These are phyloP conservation scores for Athalia rosae DNA, from an alignment of 2,888 invertebrate genomes.

Conservation along the genomic window DNA sequence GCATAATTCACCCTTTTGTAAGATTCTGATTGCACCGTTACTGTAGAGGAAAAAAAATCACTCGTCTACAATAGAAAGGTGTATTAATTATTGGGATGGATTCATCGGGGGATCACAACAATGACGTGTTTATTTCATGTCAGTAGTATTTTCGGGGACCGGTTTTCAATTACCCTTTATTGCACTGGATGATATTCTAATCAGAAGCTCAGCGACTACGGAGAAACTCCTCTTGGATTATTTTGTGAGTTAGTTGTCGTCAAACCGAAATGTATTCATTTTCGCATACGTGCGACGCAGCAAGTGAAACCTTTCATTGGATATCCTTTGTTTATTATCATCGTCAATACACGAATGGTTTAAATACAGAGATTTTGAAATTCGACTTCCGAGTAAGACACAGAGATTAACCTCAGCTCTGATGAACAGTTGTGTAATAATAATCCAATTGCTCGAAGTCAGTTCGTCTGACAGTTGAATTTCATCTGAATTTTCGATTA, in stretches of 20 bases:
- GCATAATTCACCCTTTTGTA: no score
- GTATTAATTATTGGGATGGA: neutral
- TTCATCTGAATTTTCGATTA: slow-evolving; percentile 27
- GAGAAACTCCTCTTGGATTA: slow-evolving; percentile 3
- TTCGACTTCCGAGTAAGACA: neutral
- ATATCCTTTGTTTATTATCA: no score
- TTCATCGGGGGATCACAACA: slow-evolving; percentile 6
- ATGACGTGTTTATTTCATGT: neutral
- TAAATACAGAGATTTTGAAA: neutral
- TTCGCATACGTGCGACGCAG: neutral
- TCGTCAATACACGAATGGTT: no score
- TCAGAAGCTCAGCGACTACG: neutral
- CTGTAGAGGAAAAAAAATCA: neutral
- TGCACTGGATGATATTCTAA: neutral
- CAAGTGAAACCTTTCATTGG: no score
- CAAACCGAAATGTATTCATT: neutral
- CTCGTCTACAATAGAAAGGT: neutral
- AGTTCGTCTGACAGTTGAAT: slow-evolving; percentile 22
- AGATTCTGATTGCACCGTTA: no score
- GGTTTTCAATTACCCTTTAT: slow-evolving; percentile 17
- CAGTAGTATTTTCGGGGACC: neutral
- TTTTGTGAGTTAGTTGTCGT: neutral
- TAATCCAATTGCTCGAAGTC: slow-evolving; percentile 21
- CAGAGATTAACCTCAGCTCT: neutral
- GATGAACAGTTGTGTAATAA: neutral